Conservation (phyloP, 2,888 invertebrate genomes). For the Athetis lepigone region DNA sequence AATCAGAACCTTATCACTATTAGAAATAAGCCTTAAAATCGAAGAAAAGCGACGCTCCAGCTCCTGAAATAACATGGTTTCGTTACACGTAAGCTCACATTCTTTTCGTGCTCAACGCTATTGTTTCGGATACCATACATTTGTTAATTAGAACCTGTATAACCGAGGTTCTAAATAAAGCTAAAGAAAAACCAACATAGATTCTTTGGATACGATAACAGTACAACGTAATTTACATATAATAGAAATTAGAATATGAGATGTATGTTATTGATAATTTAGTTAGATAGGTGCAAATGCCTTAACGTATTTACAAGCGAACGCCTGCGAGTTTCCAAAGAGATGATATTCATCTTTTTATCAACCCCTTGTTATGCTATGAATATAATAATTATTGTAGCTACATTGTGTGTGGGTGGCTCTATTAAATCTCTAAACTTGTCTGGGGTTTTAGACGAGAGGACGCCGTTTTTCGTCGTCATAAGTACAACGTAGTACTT, state of each 20-base stretch:
- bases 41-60: neutral
- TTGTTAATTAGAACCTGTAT: constrained; percentile 68
- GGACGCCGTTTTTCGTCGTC: no score
- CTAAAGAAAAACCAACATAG: constrained; percentile 65
- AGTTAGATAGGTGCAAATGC: constrained; percentile 66
- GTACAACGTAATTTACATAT: constrained; percentile 67
- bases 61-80: constrained; percentile 9
- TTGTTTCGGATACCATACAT: constrained; percentile 68
- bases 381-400: constrained; percentile 12
- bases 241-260: constrained; percentile 72
- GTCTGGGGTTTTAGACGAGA: neutral
- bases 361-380: constrained; percentile 27
- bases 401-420: constrained; percentile 19
- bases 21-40: constrained; percentile 48
- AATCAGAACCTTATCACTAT: constrained; percentile 21
- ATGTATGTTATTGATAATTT: constrained; percentile 65
- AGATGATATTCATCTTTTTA: constrained; percentile 55
- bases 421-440: neutral
- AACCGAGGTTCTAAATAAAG: constrained; percentile 55
- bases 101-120: constrained; percentile 58
- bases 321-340: constrained; percentile 33
- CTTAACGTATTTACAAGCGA: constrained; percentile 53
- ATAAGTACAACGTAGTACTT: no score
- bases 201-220: constrained; percentile 60
- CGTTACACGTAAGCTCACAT: constrained; percentile 55